Percentiles rank a stretch among this genome's conserved stretches.
phyloP scores from a whole-genome alignment of 2,888 invertebrate species.

The Ariolimax columbianus region DNA sequence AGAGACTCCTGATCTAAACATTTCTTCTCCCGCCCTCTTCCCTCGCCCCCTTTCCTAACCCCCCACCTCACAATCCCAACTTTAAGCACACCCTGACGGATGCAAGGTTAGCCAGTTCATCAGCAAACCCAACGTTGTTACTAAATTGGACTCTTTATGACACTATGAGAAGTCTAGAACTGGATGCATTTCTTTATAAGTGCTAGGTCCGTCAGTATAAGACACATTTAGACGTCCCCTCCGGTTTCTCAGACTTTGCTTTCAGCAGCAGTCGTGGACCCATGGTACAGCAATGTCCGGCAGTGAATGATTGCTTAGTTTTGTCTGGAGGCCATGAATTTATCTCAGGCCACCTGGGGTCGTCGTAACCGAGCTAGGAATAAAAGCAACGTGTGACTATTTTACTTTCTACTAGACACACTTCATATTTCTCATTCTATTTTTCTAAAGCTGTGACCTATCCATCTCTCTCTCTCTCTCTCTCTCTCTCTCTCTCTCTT shows the following conservation, averaged over 20 bases:
- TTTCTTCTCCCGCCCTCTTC: no score
- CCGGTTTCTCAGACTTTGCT: not conserved
- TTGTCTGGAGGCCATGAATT: not conserved
- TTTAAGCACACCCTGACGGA: not conserved
- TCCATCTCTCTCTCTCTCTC: no score
- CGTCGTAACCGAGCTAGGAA: not conserved
- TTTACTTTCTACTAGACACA: no score
- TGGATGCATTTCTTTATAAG: conserved; percentile 16
- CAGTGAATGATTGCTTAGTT: conserved; percentile 16
- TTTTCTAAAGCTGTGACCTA: no score
- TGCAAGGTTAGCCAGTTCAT: not conserved
- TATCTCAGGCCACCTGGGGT: not conserved
- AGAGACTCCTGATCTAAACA: no score
- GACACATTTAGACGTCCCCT: not conserved
- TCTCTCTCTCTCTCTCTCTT: no score
- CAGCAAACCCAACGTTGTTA: not conserved
- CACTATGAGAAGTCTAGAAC: not conserved
- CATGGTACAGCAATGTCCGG: conserved; percentile 5
- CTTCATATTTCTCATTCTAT: no score
- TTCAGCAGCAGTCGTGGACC: not conserved
- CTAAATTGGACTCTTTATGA: not conserved
- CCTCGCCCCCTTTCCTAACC: no score
- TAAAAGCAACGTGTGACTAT: no score
- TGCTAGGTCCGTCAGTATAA: not conserved
- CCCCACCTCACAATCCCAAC: no score